These are phyloP conservation scores for Anguilla japonica DNA, from an alignment of 2,113 vertebrate species.

Conservation along the genomic window DNA sequence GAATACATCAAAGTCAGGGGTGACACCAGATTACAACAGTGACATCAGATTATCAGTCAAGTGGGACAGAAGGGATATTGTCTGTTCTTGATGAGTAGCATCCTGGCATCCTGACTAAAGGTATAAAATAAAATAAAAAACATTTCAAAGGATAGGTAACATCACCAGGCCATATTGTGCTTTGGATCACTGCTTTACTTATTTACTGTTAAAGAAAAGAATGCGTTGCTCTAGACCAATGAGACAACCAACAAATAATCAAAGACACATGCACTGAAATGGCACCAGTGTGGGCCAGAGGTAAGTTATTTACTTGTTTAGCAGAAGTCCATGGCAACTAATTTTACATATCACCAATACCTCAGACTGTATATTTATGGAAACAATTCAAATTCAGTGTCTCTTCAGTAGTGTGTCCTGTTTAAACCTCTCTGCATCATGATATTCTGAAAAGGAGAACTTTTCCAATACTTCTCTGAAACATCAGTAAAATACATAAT, in stretches of 20 bases:
- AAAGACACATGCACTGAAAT: neutral
- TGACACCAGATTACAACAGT: neutral
- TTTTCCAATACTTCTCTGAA: neutral
- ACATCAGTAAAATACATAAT: neutral
- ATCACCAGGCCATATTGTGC: neutral
- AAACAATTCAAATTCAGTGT: neutral
- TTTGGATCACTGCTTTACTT: neutral
- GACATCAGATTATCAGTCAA: constrained; percentile 19
- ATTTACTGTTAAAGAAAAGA: neutral
- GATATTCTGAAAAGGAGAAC: neutral
- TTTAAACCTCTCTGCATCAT: neutral
- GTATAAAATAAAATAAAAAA: neutral
- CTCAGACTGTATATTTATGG: neutral
- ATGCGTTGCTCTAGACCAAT: neutral
- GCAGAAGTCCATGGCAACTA: neutral
- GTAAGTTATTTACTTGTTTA: neutral
- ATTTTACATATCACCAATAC: neutral
- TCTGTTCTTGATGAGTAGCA: neutral
- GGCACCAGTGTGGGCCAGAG: no score
- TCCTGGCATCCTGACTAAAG: neutral
- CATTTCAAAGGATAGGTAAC: neutral
- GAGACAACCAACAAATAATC: neutral
- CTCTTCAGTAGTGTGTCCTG: neutral
- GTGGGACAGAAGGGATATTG: constrained; percentile 23
- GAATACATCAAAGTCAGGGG: constrained; percentile 23